Conservation (phyloP, 2,113 vertebrate genomes). For the Dipodomys stephensi region DNA sequence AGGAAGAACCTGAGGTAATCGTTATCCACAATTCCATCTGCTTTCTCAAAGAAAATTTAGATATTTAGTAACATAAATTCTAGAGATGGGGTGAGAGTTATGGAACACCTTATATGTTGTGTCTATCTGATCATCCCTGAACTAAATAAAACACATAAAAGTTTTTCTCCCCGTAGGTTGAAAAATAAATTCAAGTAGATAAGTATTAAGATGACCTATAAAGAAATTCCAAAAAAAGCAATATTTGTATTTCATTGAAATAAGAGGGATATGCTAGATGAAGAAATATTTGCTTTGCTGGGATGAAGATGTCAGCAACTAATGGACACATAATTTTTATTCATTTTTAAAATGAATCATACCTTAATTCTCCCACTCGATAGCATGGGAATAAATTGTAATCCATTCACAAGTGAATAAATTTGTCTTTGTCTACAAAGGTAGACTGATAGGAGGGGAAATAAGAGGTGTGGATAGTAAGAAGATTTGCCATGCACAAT, state of each 20-base stretch:
- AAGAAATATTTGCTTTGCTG: neutral
- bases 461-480: rapidly evolving
- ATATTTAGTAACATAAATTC: neutral
- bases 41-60: neutral
- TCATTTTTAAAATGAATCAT: neutral
- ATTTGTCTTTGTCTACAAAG: neutral
- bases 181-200: neutral
- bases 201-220: neutral
- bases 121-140: neutral
- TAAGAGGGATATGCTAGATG: neutral
- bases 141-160: neutral
- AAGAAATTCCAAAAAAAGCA: neutral
- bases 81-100: neutral
- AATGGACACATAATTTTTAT: neutral
- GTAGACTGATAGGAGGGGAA: rapidly evolving
- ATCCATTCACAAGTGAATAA: neutral
- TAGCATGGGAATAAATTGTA: neutral
- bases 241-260: neutral
- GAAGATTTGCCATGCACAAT: rapidly evolving
- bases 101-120: neutral
- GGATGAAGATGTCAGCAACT: neutral
- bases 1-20: neutral
- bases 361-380: neutral
- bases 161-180: neutral
- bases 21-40: neutral